phyloP scores from a whole-genome alignment of 2,797 vertebrate genomes.

The Taenioides sp. region DNA sequence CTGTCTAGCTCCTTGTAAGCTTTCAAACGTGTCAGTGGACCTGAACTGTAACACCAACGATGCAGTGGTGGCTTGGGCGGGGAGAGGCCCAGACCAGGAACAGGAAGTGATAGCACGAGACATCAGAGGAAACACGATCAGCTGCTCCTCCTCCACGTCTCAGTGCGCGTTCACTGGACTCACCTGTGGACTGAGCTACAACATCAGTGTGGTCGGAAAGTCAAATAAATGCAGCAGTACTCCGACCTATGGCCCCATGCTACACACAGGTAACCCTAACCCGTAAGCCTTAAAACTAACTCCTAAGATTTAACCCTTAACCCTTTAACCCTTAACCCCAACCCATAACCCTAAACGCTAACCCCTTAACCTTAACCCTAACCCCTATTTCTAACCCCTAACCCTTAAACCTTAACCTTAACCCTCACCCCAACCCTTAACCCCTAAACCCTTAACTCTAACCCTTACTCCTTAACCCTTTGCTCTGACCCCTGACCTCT shows the following conservation, averaged over 20 bases:
- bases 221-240: conserved; percentile 65
- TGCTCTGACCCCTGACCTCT: too few species aligned
- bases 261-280: conserved; percentile 64
- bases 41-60: conserved; percentile 66
- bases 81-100: conserved; percentile 60
- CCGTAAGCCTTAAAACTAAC: too few species aligned
- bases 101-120: conserved; percentile 64
- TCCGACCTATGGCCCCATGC: conserved; percentile 17
- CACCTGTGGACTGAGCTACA: conserved; percentile 72
- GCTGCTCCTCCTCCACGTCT: conserved; percentile 65
- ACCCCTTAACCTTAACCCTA: too few species aligned
- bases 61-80: conserved; percentile 65
- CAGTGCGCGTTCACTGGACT: conserved; percentile 71
- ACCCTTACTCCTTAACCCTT: too few species aligned
- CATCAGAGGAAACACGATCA: conserved; percentile 36
- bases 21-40: conserved; percentile 39
- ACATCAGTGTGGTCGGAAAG: conserved; percentile 63
- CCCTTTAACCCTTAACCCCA: too few species aligned
- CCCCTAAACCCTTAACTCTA: too few species aligned
- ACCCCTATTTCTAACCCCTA: too few species aligned
- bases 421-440: too few species aligned
- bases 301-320: too few species aligned
- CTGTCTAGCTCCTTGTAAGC: conserved; percentile 71
- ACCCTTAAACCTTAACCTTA: too few species aligned
- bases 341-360: too few species aligned